phyloP scores from a whole-genome alignment of 2,113 vertebrate genomes.

The Platycercus adscitus region DNA sequence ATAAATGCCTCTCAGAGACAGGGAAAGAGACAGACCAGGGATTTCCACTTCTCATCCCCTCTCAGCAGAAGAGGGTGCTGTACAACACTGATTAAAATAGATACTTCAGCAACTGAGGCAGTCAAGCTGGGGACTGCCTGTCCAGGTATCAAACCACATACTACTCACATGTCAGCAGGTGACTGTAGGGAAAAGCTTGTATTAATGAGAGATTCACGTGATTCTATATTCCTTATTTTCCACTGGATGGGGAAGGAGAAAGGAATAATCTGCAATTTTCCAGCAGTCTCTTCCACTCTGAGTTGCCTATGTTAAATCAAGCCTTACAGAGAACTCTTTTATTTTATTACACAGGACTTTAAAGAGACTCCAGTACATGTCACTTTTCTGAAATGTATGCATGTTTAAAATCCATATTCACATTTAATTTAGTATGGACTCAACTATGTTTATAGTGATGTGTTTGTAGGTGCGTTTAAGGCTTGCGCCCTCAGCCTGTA shows the following conservation, averaged over 20 bases:
- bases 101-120: not conserved
- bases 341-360: not conserved
- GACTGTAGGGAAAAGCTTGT: not conserved
- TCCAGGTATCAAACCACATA: not conserved
- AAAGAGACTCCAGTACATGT: not conserved
- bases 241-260: not conserved
- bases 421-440: not conserved
- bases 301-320: not conserved
- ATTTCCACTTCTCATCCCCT: not conserved
- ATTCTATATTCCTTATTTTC: not conserved
- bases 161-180: not conserved
- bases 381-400: not conserved
- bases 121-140: not conserved
- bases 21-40: not conserved
- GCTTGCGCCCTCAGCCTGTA: not conserved
- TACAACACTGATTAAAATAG: conserved; percentile 15
- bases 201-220: not conserved
- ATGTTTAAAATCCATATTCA: not conserved
- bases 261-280: not conserved
- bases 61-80: conserved; percentile 57
- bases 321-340: not conserved
- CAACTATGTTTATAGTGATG: not conserved
- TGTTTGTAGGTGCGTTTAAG: not conserved
- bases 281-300: not conserved
- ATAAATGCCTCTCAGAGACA: conserved; percentile 38